Evolutionary conservation across 2,888 invertebrate genomes (phyloP).

Genomic region (Dynastes tityus): DNA sequence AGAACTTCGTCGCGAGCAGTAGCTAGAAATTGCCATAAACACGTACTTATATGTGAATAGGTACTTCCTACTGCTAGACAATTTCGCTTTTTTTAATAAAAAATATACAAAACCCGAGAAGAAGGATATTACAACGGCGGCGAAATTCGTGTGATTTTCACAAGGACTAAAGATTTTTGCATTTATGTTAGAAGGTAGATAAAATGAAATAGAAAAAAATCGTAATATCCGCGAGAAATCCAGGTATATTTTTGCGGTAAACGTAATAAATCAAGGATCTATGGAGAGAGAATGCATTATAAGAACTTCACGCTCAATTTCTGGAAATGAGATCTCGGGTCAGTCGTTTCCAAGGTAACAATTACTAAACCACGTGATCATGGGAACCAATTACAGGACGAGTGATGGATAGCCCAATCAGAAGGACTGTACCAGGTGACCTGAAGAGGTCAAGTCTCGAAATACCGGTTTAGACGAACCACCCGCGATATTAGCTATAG

Average conservation of each 20-base stretch:
- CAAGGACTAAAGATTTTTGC: constrained; percentile 27
- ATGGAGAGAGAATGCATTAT: constrained; percentile 49
- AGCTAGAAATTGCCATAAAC: no score
- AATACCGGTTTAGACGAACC: constrained; percentile 52
- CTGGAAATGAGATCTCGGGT: constrained; percentile 54
- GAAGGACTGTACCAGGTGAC: constrained; percentile 68
- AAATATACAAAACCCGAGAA: no score
- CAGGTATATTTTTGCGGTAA: constrained; percentile 50
- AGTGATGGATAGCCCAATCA: constrained; percentile 77
- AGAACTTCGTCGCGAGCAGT: no score
- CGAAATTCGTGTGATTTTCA: constrained; percentile 34
- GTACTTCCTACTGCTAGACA: no score
- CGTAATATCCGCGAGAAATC: constrained; percentile 47
- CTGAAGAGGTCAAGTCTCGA: constrained; percentile 62
- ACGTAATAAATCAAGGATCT: constrained; percentile 53
- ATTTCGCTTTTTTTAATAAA: no score
- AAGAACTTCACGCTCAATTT: constrained; percentile 54
- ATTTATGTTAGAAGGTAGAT: constrained; percentile 41
- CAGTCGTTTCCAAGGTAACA: constrained; percentile 67
- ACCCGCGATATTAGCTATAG: constrained; percentile 49
- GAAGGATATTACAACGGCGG: no score
- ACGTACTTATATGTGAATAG: no score
- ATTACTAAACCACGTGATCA: constrained; percentile 65
- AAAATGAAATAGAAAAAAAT: constrained; percentile 42
- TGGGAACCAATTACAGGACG: constrained; percentile 73